Evolutionary conservation across 2,797 vertebrate species (phyloP).

Genomic region (Pangasius macronema): DNA sequence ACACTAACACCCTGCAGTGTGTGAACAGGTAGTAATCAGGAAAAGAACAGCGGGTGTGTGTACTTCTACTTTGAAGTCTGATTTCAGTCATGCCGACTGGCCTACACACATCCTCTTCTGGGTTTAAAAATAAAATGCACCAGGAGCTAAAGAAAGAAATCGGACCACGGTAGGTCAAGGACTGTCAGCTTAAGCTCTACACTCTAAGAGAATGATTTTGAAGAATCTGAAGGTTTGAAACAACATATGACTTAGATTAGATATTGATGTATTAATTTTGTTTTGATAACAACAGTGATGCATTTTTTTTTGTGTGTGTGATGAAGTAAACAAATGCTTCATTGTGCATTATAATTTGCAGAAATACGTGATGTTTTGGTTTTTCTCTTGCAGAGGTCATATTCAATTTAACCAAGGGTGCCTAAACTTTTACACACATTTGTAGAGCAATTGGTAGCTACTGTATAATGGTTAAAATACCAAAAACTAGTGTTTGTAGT

Average conservation of each 20-base stretch:
- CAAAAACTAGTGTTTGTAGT: background rate
- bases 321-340: background rate
- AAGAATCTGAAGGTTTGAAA: background rate
- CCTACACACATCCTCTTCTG: background rate
- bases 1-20: background rate
- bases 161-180: background rate
- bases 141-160: constrained; percentile 4
- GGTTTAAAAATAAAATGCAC: constrained; percentile 19
- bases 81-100: constrained; percentile 12
- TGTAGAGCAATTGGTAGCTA: background rate
- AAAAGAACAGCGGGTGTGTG: constrained; percentile 30
- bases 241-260: background rate
- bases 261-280: background rate
- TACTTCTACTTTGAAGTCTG: constrained; percentile 31
- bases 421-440: background rate
- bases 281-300: background rate
- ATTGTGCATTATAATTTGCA: background rate
- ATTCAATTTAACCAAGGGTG: background rate
- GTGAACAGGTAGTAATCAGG: constrained; percentile 38
- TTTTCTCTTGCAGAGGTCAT: background rate
- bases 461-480: background rate
- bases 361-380: background rate
- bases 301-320: background rate
- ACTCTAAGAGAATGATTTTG: background rate
- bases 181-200: background rate